phyloP scores from a whole-genome alignment of 2,888 invertebrate genomes.

The Odontothrips loti region DNA sequence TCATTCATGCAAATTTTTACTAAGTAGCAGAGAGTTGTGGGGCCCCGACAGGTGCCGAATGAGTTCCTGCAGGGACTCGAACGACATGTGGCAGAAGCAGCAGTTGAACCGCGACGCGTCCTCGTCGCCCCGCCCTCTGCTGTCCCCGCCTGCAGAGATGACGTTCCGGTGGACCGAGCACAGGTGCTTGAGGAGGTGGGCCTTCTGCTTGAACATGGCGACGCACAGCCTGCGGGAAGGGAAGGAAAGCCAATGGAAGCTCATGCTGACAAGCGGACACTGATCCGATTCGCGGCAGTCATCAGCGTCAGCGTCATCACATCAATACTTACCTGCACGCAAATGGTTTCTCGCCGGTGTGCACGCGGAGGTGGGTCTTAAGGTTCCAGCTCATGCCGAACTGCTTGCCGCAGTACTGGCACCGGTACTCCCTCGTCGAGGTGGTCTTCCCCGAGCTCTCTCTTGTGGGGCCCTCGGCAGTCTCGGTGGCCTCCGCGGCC shows the following conservation, averaged over 20 bases:
- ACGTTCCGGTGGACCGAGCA: constrained; percentile 86
- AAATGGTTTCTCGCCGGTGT: constrained; percentile 85
- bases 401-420: constrained; percentile 85
- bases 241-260: constrained; percentile 37
- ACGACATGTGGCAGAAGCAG: constrained; percentile 81
- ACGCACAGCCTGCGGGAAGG: constrained; percentile 63
- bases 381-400: constrained; percentile 92
- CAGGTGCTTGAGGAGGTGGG: constrained; percentile 79
- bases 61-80: constrained; percentile 80
- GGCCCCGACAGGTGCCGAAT: constrained; percentile 83
- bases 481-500: constrained; percentile 35
- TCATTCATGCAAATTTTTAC: constrained; percentile 76
- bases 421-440: constrained; percentile 78
- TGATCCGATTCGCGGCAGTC: too few relatives aligned
- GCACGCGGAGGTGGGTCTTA: constrained; percentile 81
- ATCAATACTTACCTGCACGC: constrained; percentile 59
- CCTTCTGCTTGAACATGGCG: constrained; percentile 89
- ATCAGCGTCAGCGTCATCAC: too few relatives aligned
- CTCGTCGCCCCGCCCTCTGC: constrained; percentile 59
- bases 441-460: constrained; percentile 58
- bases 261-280: too few relatives aligned
- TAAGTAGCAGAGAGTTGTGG: constrained; percentile 79
- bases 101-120: constrained; percentile 70
- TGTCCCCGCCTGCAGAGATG: constrained; percentile 75
- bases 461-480: constrained; percentile 34